Percentiles rank a stretch among this genome's conserved stretches.
Evolutionary conservation across 1,140 invertebrate genomes (phyloP).

Genomic region (Lepeophtheirus salmonis): DNA sequence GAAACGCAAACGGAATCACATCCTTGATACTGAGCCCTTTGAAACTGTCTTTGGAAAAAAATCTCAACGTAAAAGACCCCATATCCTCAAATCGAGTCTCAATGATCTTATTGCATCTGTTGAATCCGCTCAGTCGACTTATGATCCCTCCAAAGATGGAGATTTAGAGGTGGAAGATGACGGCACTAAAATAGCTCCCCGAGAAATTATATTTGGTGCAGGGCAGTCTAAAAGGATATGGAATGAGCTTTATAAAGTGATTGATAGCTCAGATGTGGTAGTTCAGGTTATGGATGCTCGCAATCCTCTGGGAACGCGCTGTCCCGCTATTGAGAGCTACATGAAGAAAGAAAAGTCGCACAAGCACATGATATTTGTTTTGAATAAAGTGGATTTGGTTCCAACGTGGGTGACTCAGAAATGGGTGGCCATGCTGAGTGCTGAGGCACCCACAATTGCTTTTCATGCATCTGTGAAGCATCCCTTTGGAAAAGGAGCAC

Average conservation of each 20-base stretch:
- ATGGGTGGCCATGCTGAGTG: constrained; percentile 59
- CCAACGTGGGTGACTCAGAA: constrained; percentile 91
- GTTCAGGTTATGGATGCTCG: constrained; percentile 81
- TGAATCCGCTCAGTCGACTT: constrained; percentile 47
- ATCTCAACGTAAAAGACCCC: constrained; percentile 72
- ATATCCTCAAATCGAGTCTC: constrained; percentile 39
- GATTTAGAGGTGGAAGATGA: constrained; percentile 39
- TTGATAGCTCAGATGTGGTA: constrained; percentile 95
- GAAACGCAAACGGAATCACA: constrained; percentile 72
- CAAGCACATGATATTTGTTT: constrained; percentile 81
- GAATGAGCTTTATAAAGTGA: constrained; percentile 98
- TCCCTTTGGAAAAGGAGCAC: constrained; percentile 92
- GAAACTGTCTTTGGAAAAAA: constrained; percentile 87
- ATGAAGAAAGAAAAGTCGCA: constrained; percentile 72
- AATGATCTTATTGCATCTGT: constrained; percentile 34
- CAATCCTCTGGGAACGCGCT: constrained; percentile 85
- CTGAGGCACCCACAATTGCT: constrained; percentile 90
- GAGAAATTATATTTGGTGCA: constrained; percentile 50
- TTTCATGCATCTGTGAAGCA: constrained; percentile 95
- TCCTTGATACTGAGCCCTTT: constrained; percentile 87
- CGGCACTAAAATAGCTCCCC: constrained; percentile 21
- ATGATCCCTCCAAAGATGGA: constrained; percentile 55
- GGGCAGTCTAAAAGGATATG: constrained; percentile 94
- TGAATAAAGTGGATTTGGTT: constrained; percentile 79
- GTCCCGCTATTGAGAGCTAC: constrained; percentile 70